phyloP scores from a whole-genome alignment of 2,113 vertebrate genomes.

The Coptodon rendalli region DNA sequence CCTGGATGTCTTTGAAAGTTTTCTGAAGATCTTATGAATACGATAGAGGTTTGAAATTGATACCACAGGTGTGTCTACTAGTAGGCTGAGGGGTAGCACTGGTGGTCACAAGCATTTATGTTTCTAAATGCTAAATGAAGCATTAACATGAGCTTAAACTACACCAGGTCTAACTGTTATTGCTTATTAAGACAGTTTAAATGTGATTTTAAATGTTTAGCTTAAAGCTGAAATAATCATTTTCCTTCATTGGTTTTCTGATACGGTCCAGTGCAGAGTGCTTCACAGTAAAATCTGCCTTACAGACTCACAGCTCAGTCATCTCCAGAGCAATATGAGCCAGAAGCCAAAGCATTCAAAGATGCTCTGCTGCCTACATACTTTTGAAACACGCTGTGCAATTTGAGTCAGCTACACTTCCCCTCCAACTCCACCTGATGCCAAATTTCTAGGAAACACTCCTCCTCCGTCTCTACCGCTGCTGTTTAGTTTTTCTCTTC shows the following conservation, averaged over 20 bases:
- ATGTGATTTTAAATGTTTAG: neutral
- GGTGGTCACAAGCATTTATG: neutral
- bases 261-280: neutral
- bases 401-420: constrained; percentile 1
- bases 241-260: neutral
- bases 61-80: neutral
- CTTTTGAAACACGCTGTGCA: neutral
- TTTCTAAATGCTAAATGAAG: neutral
- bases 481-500: constrained; percentile 1
- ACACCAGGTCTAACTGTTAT: neutral
- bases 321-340: neutral
- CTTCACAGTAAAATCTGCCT: neutral
- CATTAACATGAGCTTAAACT: neutral
- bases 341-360: neutral
- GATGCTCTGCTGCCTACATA: constrained; percentile 5
- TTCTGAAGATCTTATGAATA: neutral
- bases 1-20: neutral
- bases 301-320: neutral
- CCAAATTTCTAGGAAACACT: constrained; percentile 23
- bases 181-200: neutral
- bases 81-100: neutral
- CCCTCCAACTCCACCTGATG: constrained; percentile 20
- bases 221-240: neutral
- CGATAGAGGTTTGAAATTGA: neutral
- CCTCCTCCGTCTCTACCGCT: neutral